Conservation (phyloP, 2,888 invertebrate genomes). For the Chrysina gloriosa region DNA sequence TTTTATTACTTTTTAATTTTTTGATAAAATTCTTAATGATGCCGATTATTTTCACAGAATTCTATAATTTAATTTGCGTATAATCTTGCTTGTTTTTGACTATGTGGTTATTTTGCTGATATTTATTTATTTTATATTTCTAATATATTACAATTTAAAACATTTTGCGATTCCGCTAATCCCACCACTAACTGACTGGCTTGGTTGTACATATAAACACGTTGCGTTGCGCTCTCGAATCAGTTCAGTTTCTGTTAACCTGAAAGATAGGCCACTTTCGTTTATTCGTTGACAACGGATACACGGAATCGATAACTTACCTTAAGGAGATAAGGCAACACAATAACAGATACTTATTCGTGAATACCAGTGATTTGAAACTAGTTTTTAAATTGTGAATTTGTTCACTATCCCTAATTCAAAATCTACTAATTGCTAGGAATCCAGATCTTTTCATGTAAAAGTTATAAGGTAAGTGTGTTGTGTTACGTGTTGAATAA, state of each 20-base stretch:
- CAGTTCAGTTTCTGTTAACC: conserved; percentile 7
- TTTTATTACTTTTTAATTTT: no score
- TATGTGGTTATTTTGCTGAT: no score
- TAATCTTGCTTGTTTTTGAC: no score
- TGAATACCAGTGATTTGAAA: conserved; percentile 22
- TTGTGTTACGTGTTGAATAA: not conserved
- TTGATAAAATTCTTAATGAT: no score
- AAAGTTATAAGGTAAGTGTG: conserved; percentile 3
- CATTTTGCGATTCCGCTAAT: not conserved
- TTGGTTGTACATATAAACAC: conserved; percentile 17
- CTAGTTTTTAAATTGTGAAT: conserved; percentile 25
- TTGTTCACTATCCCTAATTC: conserved; percentile 10
- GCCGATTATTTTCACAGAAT: no score
- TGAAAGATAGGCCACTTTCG: conserved; percentile 27
- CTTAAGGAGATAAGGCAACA: not conserved
- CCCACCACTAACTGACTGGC: conserved; percentile 2
- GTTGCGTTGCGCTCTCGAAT: conserved; percentile 1
- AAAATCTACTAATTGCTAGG: not conserved
- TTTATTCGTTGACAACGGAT: conserved; percentile 16
- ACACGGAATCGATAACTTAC: conserved; percentile 20
- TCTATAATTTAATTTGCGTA: no score
- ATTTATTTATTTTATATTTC: no score
- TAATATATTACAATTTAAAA: not conserved
- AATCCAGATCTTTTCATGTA: conserved; percentile 5
- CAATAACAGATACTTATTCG: conserved; percentile 3